Percentiles rank a stretch among this genome's conserved stretches.
Conservation (phyloP, 2,888 invertebrate genomes). For the Meteorus cinctellus region DNA sequence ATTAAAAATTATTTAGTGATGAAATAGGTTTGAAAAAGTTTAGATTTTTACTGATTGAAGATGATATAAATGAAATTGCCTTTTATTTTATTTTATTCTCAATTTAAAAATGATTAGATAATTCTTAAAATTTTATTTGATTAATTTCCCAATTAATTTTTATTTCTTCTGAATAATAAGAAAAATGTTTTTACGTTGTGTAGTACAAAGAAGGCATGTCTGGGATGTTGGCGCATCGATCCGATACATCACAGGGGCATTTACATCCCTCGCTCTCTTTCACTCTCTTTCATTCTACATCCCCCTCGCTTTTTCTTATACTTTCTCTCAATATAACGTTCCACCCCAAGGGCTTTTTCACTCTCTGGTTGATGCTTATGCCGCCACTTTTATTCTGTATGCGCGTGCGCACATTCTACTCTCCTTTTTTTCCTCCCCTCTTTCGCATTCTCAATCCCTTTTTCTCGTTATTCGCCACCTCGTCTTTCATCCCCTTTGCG, state of each 20-base stretch:
- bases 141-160: neutral
- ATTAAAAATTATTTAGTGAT: no score
- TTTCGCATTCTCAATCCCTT: constrained; percentile 48
- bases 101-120: no score
- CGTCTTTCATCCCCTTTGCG: constrained; percentile 43
- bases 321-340: constrained; percentile 38
- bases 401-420: constrained; percentile 47
- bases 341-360: constrained; percentile 40
- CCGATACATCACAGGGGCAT: constrained; percentile 73
- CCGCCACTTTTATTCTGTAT: constrained; percentile 46
- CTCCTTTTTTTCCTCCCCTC: constrained; percentile 43
- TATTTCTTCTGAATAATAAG: constrained; percentile 39
- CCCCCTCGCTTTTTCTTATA: constrained; percentile 20
- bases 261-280: constrained; percentile 70
- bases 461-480: neutral
- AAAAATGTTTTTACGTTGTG: constrained; percentile 72
- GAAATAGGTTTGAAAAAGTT: no score
- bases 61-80: no score
- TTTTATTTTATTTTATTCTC: neutral
- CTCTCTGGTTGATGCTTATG: constrained; percentile 53
- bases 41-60: no score
- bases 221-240: constrained; percentile 73
- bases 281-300: constrained; percentile 45
- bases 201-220: constrained; percentile 69
- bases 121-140: no score